Evolutionary conservation across 1,140 invertebrate genomes (phyloP).

Genomic region (Gonatopus flavifemur): DNA sequence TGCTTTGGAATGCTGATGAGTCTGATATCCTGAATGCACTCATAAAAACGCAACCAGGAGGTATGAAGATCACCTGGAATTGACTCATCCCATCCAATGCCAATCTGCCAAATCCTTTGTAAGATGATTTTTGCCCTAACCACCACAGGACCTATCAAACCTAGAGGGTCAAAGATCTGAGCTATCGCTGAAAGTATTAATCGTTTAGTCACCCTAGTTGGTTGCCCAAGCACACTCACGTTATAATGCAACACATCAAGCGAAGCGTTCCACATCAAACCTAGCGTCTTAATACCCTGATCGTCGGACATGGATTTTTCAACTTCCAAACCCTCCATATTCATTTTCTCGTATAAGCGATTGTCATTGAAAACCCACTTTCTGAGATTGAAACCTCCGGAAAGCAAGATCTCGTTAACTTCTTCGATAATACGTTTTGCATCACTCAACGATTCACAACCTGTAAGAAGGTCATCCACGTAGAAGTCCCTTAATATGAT

Average conservation of each 20-base stretch:
- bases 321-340: background rate
- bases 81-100: background rate
- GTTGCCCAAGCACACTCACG: background rate
- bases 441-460: conserved; percentile 18
- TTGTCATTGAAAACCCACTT: background rate
- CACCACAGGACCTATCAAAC: background rate
- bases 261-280: background rate
- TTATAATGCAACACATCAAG: background rate
- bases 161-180: no score
- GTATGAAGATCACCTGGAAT: background rate
- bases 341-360: background rate
- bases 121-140: background rate
- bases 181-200: background rate
- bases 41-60: background rate
- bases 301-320: no score
- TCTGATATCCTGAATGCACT: background rate
- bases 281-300: background rate
- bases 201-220: background rate
- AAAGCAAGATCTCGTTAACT: background rate
- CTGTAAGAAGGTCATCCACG: conserved; percentile 50
- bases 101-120: background rate
- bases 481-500: conserved; percentile 46
- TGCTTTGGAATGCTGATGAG: background rate
- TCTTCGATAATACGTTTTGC: background rate
- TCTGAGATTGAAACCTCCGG: background rate